Evolutionary conservation across 2,888 invertebrate genomes (phyloP), one percentile per base, ranked within the genome.

Genomic region (Tachina grossa): DNA sequence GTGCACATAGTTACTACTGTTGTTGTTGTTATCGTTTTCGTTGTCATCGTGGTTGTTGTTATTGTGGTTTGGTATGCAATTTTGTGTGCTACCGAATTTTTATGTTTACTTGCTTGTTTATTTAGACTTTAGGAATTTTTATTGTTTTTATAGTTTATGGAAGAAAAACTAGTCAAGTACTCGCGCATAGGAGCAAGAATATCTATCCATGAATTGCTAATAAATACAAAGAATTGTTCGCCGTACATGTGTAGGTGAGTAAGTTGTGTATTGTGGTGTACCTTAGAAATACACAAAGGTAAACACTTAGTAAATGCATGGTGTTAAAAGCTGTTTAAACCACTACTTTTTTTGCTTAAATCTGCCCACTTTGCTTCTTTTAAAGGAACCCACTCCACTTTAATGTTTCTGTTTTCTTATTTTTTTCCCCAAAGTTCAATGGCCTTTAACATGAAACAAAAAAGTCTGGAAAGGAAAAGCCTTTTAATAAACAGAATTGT

Each of bases 271-370:
- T 9, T 61, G 39, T 65, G n/a, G 19, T 22, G 55, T 74, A 83
- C 77, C 83, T 83, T 78, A 72, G 63, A 66, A 53, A 74, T 45
- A 66, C 83, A 65, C 66, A 71, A 78, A 79, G 65, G 83, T 79
- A 83, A 85, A 76, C 71, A 75, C 66, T 78, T 85, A 65, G 77
- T 63, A 81, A 63, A 78, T 59, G 77, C 22, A 49, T 85, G 71
- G 79, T 82, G 82, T 83, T 85, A 82, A 85, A 82, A 82, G 85
- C 78, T 82, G 85, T 79, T 82, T 82, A 82, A 82, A 85, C 81
- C 68, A 85, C 82, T 71, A 79, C 78, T 65, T 85, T 77, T n/a
- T 74, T 79, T 77, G 19, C 51, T 76, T 14, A 71, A 78, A 79
- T 83, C 79, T 83, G 79, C 82, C 79, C 75, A 79, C 85, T 79